Evolutionary conservation across 2,888 invertebrate genomes (phyloP), one percentile per base, ranked within the genome.

Genomic region (Zootermopsis nevadensis): DNA sequence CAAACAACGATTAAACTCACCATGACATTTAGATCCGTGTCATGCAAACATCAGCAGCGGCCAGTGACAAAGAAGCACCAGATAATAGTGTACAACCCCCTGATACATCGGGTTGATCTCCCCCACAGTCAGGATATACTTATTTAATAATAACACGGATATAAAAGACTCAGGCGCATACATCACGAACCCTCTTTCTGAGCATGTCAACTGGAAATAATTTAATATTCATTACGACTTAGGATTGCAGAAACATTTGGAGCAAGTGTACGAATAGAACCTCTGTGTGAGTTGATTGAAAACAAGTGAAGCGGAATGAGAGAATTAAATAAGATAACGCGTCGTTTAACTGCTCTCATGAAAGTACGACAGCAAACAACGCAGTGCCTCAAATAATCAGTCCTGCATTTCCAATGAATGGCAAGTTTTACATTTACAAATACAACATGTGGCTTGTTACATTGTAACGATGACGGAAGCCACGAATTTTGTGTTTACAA

Each of bases 181-280:
- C 48, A 77, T 42, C 77, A 35, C 77, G 10, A 30, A n/a, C 66
- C 66, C 35, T 38, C 35, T 33, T 35, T 42, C 69, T 42, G 31
- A 42, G 31, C 30, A 72, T 81, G 69, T 81, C 81, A 53, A 80
- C 53, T 77, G 83, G 83, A 83, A 83, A 80, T 83, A 83, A 83
- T 83, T 83, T 83, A 72, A 83, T 83, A 83, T 83, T 83, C 83
- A 83, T 83, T 83, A 83, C 83, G 35, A 80, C 67, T 83, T 77
- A 67, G 72, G 30, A 82, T 77, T 79, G 55, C 33, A 53, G 79
- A 82, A 82, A 82, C 77, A 79, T 83, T 19, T 38, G 79, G n/a
- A 67, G 48, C 82, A 82, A 82, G 77, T 77, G 77, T 53, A 79
- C 27, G 42, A 19, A 35, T 27, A n/a, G 27, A 30, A 38, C 22